A percentile compares a stretch with the other conserved stretches of the same genome.
phyloP scores from a whole-genome alignment of 2,113 vertebrate genomes.

The Scalopus aquaticus region DNA sequence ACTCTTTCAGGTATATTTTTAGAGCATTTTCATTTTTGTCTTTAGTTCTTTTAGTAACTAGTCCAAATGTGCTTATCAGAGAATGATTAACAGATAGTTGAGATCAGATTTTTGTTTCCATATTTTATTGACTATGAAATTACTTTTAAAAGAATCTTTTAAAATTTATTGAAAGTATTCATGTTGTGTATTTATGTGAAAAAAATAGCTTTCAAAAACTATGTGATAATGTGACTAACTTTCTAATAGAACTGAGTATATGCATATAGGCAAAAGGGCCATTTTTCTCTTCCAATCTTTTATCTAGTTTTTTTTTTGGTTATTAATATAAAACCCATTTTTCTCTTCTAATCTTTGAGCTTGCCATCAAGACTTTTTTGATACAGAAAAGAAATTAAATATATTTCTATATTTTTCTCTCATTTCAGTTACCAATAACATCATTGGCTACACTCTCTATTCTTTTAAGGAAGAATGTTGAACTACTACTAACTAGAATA shows the following conservation, averaged over 20 bases:
- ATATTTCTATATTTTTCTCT: slow-evolving; percentile 57
- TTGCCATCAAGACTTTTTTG: not conserved
- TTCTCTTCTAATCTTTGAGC: not conserved
- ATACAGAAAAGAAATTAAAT: slow-evolving; percentile 48
- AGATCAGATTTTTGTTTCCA: slow-evolving; percentile 26
- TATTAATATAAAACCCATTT: not conserved
- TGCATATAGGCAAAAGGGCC: not conserved
- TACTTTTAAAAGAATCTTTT: not conserved
- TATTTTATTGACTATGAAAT: slow-evolving; percentile 12
- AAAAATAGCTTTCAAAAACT: slow-evolving; percentile 35
- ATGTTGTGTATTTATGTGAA: not conserved
- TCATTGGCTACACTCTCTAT: slow-evolving; percentile 67
- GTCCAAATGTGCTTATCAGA: slow-evolving; percentile 29
- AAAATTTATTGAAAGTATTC: not conserved
- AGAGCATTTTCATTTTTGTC: not conserved
- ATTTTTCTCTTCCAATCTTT: not conserved
- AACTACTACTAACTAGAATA: slow-evolving; percentile 71
- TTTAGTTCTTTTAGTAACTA: not conserved
- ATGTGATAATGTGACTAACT: not conserved
- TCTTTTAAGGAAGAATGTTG: slow-evolving; percentile 77
- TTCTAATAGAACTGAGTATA: not conserved
- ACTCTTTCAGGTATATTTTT: slow-evolving; percentile 37
- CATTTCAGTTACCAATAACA: slow-evolving; percentile 69
- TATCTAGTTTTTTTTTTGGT: not conserved
- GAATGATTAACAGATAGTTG: slow-evolving; percentile 24